Evolutionary conservation across 1,140 invertebrate species (phyloP).

Genomic region (Drosophila prosaltans): DNA sequence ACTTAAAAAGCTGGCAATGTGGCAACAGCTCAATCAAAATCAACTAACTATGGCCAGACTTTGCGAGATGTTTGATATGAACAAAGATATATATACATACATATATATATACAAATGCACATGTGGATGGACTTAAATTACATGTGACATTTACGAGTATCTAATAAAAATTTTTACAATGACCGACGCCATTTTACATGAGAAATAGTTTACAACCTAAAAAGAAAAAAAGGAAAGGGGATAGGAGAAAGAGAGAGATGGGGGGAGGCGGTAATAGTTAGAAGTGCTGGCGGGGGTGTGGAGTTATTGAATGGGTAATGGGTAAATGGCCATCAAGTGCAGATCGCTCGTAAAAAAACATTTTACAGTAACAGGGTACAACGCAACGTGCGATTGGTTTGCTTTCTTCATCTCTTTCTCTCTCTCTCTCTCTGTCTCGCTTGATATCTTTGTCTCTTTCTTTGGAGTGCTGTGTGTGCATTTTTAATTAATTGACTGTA

Average conservation of each 20-base stretch:
- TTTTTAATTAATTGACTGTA: slow-evolving; percentile 83
- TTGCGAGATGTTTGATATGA: slow-evolving; percentile 20
- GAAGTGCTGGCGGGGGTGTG: neutral
- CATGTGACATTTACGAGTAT: slow-evolving; percentile 80
- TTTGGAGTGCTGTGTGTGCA: slow-evolving; percentile 54
- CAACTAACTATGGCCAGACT: slow-evolving; percentile 53
- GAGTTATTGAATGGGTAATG: slow-evolving; percentile 50
- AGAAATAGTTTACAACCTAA: slow-evolving; percentile 55
- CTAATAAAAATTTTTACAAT: slow-evolving; percentile 82
- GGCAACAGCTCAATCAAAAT: slow-evolving; percentile 70
- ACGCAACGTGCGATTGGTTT: slow-evolving; percentile 46
- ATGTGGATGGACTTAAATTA: slow-evolving; percentile 75
- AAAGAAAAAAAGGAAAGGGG: neutral
- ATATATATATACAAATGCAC: slow-evolving; percentile 28
- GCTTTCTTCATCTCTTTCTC: neutral
- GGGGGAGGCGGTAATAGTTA: neutral
- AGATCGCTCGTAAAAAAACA: slow-evolving; percentile 78
- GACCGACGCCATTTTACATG: slow-evolving; percentile 76
- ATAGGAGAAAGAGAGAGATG: slow-evolving; percentile 14
- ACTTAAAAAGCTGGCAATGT: slow-evolving; percentile 55
- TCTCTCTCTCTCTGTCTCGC: slow-evolving; percentile 13
- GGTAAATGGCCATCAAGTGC: slow-evolving; percentile 77
- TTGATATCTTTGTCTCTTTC: neutral
- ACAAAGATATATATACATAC: neutral
- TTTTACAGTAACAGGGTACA: slow-evolving; percentile 74